These are phyloP conservation scores for Trypoxylus dichotomus DNA, from an alignment of 1,140 invertebrate species.

Conservation along the genomic window DNA sequence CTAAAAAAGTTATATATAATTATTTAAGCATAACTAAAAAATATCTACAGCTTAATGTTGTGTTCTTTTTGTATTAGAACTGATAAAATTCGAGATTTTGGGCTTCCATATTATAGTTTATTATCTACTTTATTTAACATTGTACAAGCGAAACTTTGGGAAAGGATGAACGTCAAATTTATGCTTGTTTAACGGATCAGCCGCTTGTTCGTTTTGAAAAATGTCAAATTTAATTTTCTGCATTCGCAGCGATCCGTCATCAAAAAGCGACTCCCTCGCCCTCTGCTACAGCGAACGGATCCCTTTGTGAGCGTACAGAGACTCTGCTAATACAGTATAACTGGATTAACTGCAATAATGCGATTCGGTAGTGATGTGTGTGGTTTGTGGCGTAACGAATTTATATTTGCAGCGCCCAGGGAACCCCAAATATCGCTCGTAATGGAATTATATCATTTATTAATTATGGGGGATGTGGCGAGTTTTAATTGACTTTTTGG, in stretches of 20 bases:
- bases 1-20: no score
- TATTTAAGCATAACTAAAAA: no score
- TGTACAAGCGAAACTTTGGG: no score
- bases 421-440: slow-evolving; percentile 24
- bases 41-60: no score
- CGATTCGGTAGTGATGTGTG: slow-evolving; percentile 32
- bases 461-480: slow-evolving; percentile 32
- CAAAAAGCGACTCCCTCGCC: slow-evolving; percentile 16
- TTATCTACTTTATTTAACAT: no score
- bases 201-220: background rate
- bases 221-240: slow-evolving; percentile 11
- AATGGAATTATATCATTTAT: slow-evolving; percentile 35
- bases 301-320: slow-evolving; percentile 14
- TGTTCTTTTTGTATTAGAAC: no score
- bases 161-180: no score
- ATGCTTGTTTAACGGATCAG: background rate
- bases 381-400: slow-evolving; percentile 31
- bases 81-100: no score
- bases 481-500: slow-evolving; percentile 33
- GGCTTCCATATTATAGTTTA: no score
- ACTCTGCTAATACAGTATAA: slow-evolving; percentile 31
- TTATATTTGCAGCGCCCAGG: slow-evolving; percentile 32
- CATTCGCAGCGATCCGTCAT: slow-evolving; percentile 15
- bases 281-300: background rate
- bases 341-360: slow-evolving; percentile 33